A percentile compares a stretch with the other conserved stretches of the same genome.
These are phyloP conservation scores for Tetranychus piercei DNA, from an alignment of 2,888 invertebrate genomes.

Conservation along the genomic window DNA sequence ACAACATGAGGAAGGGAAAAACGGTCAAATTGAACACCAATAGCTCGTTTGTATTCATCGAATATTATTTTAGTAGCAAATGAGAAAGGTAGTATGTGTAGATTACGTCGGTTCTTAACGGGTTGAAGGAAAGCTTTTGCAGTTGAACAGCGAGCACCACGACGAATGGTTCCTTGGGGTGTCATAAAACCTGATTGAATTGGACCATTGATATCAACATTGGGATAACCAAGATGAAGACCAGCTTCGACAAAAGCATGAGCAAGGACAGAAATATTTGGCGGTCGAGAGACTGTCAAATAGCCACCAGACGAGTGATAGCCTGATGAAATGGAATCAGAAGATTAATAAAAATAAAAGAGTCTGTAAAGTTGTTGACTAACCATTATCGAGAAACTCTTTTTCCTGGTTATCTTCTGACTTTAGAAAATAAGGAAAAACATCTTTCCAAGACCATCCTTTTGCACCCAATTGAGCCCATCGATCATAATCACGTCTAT, in stretches of 20 bases:
- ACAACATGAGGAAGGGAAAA: slow-evolving; percentile 27
- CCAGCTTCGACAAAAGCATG: slow-evolving; percentile 26
- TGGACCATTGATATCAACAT: slow-evolving; percentile 58
- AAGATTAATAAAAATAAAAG: no score
- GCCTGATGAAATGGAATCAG: background rate
- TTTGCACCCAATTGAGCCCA: slow-evolving; percentile 71
- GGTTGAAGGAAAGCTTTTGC: slow-evolving; percentile 70
- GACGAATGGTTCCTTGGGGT: slow-evolving; percentile 65
- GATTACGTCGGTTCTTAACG: slow-evolving; percentile 54
- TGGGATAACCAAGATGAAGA: slow-evolving; percentile 24
- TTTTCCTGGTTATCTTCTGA: slow-evolving; percentile 32
- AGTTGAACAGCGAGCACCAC: slow-evolving; percentile 70
- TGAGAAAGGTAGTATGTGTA: slow-evolving; percentile 63
- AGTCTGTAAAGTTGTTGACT: background rate
- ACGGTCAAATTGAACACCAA: slow-evolving; percentile 30
- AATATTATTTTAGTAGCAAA: slow-evolving; percentile 48
- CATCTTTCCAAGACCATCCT: slow-evolving; percentile 69
- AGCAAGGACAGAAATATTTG: slow-evolving; percentile 24
- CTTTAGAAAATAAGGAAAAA: slow-evolving; percentile 55
- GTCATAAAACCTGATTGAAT: slow-evolving; percentile 68
- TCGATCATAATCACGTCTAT: slow-evolving; percentile 64
- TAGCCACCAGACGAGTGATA: slow-evolving; percentile 26
- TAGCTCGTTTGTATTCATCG: slow-evolving; percentile 28
- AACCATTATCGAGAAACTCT: slow-evolving; percentile 25
- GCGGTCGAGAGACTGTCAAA: slow-evolving; percentile 24